A percentile compares a stretch with the other conserved stretches of the same genome.
These are phyloP conservation scores for Eristalinus aeneus DNA, from an alignment of 2,888 invertebrate genomes.

Conservation along the genomic window DNA sequence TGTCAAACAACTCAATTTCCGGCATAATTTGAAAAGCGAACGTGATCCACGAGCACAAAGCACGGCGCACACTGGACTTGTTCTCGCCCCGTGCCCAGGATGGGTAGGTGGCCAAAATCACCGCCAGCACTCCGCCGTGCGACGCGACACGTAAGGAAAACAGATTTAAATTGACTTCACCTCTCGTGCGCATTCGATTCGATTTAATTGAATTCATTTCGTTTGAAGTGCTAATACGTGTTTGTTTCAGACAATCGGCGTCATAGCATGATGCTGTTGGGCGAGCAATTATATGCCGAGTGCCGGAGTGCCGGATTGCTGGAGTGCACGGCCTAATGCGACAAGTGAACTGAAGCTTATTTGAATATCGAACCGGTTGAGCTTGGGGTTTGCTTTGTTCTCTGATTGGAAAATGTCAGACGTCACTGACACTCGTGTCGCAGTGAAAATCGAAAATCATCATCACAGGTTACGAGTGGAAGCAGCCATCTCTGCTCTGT, in stretches of 20 bases:
- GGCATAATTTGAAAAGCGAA: not conserved
- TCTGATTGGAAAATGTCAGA: not conserved
- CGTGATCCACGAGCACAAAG: not conserved
- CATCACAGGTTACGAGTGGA: not conserved
- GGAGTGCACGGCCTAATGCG: not conserved
- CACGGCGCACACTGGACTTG: not conserved
- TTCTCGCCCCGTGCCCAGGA: not conserved
- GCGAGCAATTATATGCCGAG: not conserved
- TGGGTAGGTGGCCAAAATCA: not conserved
- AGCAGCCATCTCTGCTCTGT: not conserved
- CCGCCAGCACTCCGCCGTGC: not conserved
- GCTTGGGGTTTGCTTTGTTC: not conserved
- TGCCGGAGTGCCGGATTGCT: not conserved
- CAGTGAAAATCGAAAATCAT: not conserved
- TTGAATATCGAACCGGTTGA: not conserved
- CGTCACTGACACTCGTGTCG: not conserved
- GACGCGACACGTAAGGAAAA: not conserved
- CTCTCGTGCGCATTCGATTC: not conserved
- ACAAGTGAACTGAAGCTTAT: not conserved
- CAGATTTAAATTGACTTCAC: not conserved
- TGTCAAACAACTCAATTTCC: not conserved
- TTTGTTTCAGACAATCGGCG: not conserved
- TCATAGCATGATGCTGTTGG: not conserved
- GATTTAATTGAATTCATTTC: not conserved
- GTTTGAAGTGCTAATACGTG: not conserved